Base-by-base conservation (phyloP, 2,888 invertebrate species). In the Clostera curtula region DNA sequence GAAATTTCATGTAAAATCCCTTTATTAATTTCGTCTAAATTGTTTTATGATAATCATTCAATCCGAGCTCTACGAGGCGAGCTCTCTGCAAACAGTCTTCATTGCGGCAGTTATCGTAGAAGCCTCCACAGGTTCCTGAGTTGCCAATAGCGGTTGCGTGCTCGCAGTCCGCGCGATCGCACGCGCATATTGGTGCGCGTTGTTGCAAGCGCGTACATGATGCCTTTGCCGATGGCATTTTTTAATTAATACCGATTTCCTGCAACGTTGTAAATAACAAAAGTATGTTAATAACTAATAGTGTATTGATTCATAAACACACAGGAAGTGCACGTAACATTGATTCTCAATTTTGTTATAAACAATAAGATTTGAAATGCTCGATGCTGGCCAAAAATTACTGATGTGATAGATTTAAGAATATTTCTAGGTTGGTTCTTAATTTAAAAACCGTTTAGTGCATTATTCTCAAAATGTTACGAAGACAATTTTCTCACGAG, bases 401-500 rank as follows among this genome's bases (percentile, higher is more conserved):
- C n/a, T 10, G 24, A 34, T 34, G 39, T 27, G 20, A 33, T n/a
- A n/a, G n/a, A n/a, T n/a, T n/a, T n/a, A n/a, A n/a, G n/a, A 20
- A 27, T 35, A 12, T 16, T 26, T 16, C 32, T n/a, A n/a, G n/a
- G n/a, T n/a, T n/a, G n/a, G n/a, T n/a, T n/a, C n/a, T n/a, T n/a
- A n/a, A n/a, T n/a, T n/a, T n/a, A n/a, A n/a, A n/a, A n/a, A n/a
- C n/a, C n/a, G n/a, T n/a, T n/a, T n/a, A n/a, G n/a, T n/a, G n/a
- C n/a, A n/a, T n/a, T n/a, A n/a, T n/a, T n/a, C n/a, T n/a, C 24
- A 57, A 52, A 40, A 56, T 74, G 72, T 62, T 82, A 49, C 63
- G 77, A 24, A 56, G 83, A 27, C 83, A 83, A 41, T 79, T 70
- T 45, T 83, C 83, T 13, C 77, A 79, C 27, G 83, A 83, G 40